Base-by-base conservation (phyloP, 1,140 invertebrate genomes). In the Cyclargus thomasi region DNA sequence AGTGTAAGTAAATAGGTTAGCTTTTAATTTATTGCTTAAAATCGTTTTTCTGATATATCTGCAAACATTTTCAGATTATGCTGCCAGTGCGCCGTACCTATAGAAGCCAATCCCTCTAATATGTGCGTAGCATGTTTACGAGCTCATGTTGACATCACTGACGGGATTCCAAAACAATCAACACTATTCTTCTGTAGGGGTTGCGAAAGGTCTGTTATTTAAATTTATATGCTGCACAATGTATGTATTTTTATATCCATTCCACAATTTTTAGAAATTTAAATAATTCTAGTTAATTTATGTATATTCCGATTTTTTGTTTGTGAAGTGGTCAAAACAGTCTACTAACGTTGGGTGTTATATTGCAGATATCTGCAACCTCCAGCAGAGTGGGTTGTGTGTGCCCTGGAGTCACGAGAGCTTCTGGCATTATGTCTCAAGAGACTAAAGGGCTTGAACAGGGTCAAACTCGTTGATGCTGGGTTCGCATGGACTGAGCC, bases 401-500 rank as follows among this genome's bases (percentile, higher is more conserved):
- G 97, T 76, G 90, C 95, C 11, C 90, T 99, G 0, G 99, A 99
- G 91, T 99, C 98, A 0, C 93, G 96, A 59, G 98, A 99, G 89
- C 91, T 99, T 0, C 88, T 99, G 1, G 93, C 96, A 0, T 83
- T 99, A 2, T 99, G 99, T 82, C 90, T 99, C 4, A 98, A 99
- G 82, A 97, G 96, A 82, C 88, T 99, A 0, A 99, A 98, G 91
- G 97, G 97, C 4, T 91, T 99, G 0, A 97, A 95, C 75, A 94
- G 95, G 86, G 95, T 99, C 0, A 96, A 96, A 82, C 90, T 99
- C 5, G 92, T 99, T 57, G 98, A 99, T 94, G 99, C 99, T 64
- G 94, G 95, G 6, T 99, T 99, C 92, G 93, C 99, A 3, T 99
- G 99, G 98, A 99, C 99, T 36, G 99, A 99, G 83, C 98, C 99